Evolutionary conservation across 2,797 vertebrate genomes (phyloP), one percentile per base, ranked within the genome.

Genomic region (Clarias laeviceps): DNA sequence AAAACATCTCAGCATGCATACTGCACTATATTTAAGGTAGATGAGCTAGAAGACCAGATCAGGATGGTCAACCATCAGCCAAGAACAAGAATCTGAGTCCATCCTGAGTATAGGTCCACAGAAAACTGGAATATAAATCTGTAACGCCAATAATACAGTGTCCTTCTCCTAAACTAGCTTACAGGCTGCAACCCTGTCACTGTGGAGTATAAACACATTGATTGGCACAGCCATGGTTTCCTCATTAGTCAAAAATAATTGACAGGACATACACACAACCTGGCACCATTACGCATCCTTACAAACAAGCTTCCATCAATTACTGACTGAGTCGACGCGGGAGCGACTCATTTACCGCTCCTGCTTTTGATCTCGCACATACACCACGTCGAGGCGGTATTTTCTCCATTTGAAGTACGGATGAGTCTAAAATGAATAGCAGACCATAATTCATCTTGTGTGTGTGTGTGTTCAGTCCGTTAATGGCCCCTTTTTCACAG

Each of bases 231-330:
- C 84, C 65, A 72, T 68, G 83, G 64, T 68, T 86, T 74, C 59
- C 88, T 86, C 85, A 86, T 90, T 88, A 90, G 82, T 87, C 84
- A 66, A 73, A 87, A 80, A 87, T 81, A 84, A 88, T 86, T 87
- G 82, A 88, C 73, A 82, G 78, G 87, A 86, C 83, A 72, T 78
- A 85, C 80, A 86, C 68, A 86, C 59, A 29, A 50, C n/a, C 86
- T 81, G 87, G 83, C 65, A 40, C 81, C 54, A 69, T 84, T 80
- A 81, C 62, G 29, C 62, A 62, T 80, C 77, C 54, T 79, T 69
- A 86, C 83, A 82, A 85, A 86, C 56, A 82, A 59, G 81, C 80
- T 85, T 88, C 72, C 50, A 76, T 88, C 85, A 82, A 86, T 90
- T 88, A 86, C 80, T 61, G 83, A 82, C 59, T 59, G 82, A 85